A percentile compares a stretch with the other conserved stretches of the same genome.
phyloP scores from a whole-genome alignment of 2,888 invertebrate species.

The Drosophila nr. perissopoda region DNA sequence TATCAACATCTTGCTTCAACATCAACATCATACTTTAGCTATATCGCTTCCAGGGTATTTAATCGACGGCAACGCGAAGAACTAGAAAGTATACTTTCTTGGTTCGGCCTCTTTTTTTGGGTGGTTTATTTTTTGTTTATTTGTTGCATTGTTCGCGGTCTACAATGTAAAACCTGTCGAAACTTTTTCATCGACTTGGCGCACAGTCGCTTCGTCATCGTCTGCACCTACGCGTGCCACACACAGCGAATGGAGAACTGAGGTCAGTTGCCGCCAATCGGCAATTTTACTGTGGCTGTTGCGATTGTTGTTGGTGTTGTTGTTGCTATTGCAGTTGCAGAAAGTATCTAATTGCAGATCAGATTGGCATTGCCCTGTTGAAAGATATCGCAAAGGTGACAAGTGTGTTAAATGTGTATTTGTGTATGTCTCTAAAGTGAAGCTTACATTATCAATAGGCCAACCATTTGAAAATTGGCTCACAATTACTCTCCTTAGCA shows the following conservation, averaged over 20 bases:
- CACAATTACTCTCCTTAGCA: not conserved
- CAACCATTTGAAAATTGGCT: not conserved
- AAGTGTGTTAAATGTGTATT: not conserved
- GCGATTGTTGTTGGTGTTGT: constrained; percentile 13
- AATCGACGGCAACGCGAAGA: not conserved
- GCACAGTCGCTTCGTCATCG: constrained; percentile 25
- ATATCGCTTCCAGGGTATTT: not conserved
- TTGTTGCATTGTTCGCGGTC: constrained; percentile 66
- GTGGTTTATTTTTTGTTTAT: constrained; percentile 14
- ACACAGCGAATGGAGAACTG: constrained; percentile 31
- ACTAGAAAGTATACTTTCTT: not conserved
- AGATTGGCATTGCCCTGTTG: not conserved
- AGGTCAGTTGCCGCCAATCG: constrained; percentile 14
- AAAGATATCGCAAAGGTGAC: constrained; percentile 19
- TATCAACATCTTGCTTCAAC: not conserved
- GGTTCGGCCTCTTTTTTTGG: constrained; percentile 1
- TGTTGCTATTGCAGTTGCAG: constrained; percentile 14
- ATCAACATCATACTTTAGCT: not conserved
- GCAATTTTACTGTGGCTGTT: constrained; percentile 25
- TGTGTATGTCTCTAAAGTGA: not conserved
- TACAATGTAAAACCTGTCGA: constrained; percentile 73
- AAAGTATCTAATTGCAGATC: not conserved
- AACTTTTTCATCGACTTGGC: constrained; percentile 68
- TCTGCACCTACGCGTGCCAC: constrained; percentile 43
- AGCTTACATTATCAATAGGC: not conserved